Percentiles rank a stretch among this genome's conserved stretches.
phyloP scores from a whole-genome alignment of 2,888 invertebrate genomes.

The Cryptocheilus praepositus region DNA sequence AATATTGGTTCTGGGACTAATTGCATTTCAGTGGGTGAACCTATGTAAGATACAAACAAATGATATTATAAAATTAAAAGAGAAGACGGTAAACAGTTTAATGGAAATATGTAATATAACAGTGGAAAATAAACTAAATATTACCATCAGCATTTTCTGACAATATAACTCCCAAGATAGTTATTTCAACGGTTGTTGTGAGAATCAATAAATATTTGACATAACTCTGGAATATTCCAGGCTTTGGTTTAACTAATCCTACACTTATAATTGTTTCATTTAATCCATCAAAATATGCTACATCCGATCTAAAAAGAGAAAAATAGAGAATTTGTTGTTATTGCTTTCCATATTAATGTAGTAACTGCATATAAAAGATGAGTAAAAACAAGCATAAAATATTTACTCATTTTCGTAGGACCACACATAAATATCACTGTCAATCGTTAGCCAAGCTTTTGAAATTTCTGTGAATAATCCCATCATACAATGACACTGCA shows the following conservation, averaged over 20 bases:
- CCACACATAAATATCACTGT: conserved; percentile 99
- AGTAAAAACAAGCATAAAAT: conserved; percentile 6
- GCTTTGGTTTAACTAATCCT: conserved; percentile 91
- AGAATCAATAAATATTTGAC: conserved; percentile 94
- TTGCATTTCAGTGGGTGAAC: conserved; percentile 85
- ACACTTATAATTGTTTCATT: conserved; percentile 96
- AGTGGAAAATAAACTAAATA: conserved; percentile 1
- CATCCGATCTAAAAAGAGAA: conserved; percentile 82
- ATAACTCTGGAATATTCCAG: conserved; percentile 91
- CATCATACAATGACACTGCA: conserved; percentile 97
- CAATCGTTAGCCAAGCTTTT: conserved; percentile 97
- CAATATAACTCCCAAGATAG: conserved; percentile 86
- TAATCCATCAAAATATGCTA: conserved; percentile 97
- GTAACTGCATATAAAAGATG: neutral
- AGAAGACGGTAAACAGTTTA: neutral
- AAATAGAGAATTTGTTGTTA: conserved; percentile 6
- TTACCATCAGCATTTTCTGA: conserved; percentile 68
- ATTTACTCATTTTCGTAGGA: conserved; percentile 91
- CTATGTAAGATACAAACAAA: conserved; percentile 54
- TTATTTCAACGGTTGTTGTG: conserved; percentile 96
- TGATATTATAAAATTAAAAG: conserved; percentile 15
- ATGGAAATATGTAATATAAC: conserved; percentile 1
- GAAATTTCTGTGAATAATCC: conserved; percentile 97
- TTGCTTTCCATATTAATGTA: conserved; percentile 11
- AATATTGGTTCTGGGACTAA: conserved; percentile 96